Percentiles rank a stretch among this genome's conserved stretches.
phyloP scores from a whole-genome alignment of 2,113 vertebrate genomes.

The Aptenodytes forsteri region DNA sequence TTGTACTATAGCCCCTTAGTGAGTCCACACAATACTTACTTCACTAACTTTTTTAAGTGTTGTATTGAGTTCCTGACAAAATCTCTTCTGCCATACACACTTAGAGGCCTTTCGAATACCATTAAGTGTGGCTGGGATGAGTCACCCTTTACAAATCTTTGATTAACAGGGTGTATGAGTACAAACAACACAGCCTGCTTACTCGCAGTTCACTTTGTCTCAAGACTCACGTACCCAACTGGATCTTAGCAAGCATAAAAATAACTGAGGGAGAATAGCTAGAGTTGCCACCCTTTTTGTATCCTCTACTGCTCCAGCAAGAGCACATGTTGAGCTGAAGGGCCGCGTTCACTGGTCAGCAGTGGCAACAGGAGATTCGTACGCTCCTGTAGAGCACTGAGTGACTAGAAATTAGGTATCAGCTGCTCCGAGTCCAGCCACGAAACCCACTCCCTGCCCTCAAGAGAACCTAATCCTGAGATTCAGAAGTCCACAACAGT shows the following conservation, averaged over 20 bases:
- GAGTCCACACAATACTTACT: not conserved
- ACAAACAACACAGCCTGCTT: not conserved
- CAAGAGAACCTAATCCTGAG: not conserved
- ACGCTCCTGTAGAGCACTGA: rapidly evolving
- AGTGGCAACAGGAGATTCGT: not conserved
- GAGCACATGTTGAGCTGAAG: not conserved
- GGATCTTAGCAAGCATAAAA: not conserved
- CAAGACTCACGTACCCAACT: not conserved
- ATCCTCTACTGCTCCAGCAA: not conserved
- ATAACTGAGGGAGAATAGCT: not conserved
- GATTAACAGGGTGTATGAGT: not conserved
- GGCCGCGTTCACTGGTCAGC: rapidly evolving
- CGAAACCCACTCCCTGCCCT: rapidly evolving
- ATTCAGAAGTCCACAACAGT: not conserved
- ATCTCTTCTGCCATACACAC: not conserved
- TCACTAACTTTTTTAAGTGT: not conserved
- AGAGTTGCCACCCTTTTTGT: not conserved
- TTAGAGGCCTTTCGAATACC: not conserved
- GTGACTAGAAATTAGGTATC: not conserved
- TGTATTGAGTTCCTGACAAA: not conserved
- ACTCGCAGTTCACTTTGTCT: not conserved
- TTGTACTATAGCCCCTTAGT: not conserved
- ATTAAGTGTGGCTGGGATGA: not conserved
- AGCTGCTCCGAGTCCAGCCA: not conserved
- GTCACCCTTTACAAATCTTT: not conserved